Conservation (phyloP, 2,888 invertebrate species). For the Ischnura elegans region DNA sequence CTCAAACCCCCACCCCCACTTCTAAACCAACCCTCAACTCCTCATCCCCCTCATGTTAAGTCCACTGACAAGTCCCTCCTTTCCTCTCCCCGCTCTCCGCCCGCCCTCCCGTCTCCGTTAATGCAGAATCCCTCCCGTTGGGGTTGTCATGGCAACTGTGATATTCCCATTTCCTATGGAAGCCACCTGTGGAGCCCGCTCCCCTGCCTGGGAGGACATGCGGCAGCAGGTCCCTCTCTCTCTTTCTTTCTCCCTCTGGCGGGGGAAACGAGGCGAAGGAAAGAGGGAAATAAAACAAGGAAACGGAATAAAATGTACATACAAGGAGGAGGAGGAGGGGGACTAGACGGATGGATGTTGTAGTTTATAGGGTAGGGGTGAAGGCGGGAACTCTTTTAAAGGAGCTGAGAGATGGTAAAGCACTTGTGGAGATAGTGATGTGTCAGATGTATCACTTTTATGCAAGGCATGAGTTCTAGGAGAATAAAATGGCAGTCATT, state of each 20-base stretch:
- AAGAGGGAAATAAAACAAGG: not conserved
- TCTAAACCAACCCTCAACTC: not conserved
- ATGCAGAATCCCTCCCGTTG: not conserved
- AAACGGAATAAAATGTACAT: not conserved
- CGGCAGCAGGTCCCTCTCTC: not conserved
- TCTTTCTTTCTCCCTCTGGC: too few relatives aligned
- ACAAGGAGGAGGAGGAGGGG: not conserved
- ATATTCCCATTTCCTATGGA: constrained; percentile 52
- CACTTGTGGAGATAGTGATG: too few relatives aligned
- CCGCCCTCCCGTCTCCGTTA: not conserved
- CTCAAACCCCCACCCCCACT: not conserved
- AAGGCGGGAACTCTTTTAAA: not conserved
- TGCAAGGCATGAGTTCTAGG: too few relatives aligned
- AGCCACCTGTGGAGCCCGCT: constrained; percentile 46
- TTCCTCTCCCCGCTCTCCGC: not conserved
- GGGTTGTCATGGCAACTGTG: constrained; percentile 29
- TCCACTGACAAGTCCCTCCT: not conserved
- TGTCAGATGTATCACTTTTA: too few relatives aligned
- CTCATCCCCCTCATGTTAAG: not conserved
- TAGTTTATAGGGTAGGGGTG: not conserved
- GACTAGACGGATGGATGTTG: not conserved
- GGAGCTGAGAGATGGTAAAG: not conserved
- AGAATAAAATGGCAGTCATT: too few relatives aligned
- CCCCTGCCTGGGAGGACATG: too few relatives aligned
- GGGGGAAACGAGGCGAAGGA: not conserved